These are phyloP conservation scores for Peucedramus taeniatus DNA, from an alignment of 2,113 vertebrate genomes.

Conservation along the genomic window DNA sequence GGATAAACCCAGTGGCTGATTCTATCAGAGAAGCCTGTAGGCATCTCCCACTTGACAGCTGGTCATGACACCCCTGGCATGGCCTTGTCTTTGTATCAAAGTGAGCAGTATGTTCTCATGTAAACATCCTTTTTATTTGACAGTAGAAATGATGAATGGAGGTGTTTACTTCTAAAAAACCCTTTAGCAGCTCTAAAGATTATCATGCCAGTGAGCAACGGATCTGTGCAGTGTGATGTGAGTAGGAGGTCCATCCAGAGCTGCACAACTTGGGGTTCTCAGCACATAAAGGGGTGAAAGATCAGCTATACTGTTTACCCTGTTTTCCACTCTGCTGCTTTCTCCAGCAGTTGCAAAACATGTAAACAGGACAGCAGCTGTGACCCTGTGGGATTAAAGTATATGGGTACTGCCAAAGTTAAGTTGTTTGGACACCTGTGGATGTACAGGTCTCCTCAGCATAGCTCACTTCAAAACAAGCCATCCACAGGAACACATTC, in stretches of 20 bases:
- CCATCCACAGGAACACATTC: background rate
- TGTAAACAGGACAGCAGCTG: background rate
- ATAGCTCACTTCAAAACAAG: background rate
- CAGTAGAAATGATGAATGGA: background rate
- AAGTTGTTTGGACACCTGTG: background rate
- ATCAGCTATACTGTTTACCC: background rate
- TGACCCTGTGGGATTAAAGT: background rate
- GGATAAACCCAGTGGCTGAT: background rate
- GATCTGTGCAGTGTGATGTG: background rate
- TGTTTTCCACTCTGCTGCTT: background rate
- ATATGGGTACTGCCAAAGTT: background rate
- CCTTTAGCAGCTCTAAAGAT: background rate
- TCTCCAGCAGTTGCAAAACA: background rate
- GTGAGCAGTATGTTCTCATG: background rate
- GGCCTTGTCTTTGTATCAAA: background rate
- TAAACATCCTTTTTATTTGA: background rate
- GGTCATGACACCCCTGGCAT: background rate
- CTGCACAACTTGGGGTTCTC: background rate
- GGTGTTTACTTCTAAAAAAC: background rate
- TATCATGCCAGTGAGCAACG: background rate
- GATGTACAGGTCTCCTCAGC: background rate
- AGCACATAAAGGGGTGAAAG: background rate
- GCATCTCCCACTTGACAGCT: background rate
- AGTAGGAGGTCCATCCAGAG: background rate
- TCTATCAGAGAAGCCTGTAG: accelerated